A percentile compares a stretch with the other conserved stretches of the same genome.
These are phyloP conservation scores for Phrixothrix hirtus DNA, from an alignment of 2,888 invertebrate species.

Conservation along the genomic window DNA sequence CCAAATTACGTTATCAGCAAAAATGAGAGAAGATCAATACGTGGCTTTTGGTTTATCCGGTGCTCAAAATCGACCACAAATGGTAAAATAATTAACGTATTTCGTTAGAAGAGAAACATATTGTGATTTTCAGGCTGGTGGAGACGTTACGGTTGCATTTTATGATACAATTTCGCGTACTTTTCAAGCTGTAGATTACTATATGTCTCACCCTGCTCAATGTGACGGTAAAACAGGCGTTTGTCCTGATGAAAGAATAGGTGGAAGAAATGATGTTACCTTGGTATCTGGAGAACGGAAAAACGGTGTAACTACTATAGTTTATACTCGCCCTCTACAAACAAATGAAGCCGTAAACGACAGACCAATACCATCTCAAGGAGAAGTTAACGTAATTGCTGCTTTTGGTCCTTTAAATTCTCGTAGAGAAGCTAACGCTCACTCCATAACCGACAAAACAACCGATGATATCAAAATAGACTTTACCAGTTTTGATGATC, in stretches of 20 bases:
- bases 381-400: constrained; percentile 76
- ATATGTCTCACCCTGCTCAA: constrained; percentile 77
- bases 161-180: constrained; percentile 63
- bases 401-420: constrained; percentile 85
- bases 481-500: constrained; percentile 72
- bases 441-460: constrained; percentile 73
- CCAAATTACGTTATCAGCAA: constrained; percentile 76
- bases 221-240: constrained; percentile 83
- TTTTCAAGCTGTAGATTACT: constrained; percentile 83
- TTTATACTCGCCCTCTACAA: constrained; percentile 76
- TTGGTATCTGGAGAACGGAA: constrained; percentile 76
- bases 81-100: constrained; percentile 56
- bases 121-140: constrained; percentile 60
- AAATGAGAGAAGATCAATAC: constrained; percentile 81
- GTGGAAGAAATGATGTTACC: constrained; percentile 77
- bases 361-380: constrained; percentile 67
- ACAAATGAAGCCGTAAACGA: constrained; percentile 76
- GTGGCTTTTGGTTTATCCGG: constrained; percentile 88
- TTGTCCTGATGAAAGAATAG: constrained; percentile 81
- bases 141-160: constrained; percentile 83
- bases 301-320: constrained; percentile 79
- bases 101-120: constrained; percentile 29
- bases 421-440: constrained; percentile 81
- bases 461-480: constrained; percentile 76
- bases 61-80: constrained; percentile 70